Conservation (phyloP, 1,140 invertebrate genomes). For the Galleria mellonella region DNA sequence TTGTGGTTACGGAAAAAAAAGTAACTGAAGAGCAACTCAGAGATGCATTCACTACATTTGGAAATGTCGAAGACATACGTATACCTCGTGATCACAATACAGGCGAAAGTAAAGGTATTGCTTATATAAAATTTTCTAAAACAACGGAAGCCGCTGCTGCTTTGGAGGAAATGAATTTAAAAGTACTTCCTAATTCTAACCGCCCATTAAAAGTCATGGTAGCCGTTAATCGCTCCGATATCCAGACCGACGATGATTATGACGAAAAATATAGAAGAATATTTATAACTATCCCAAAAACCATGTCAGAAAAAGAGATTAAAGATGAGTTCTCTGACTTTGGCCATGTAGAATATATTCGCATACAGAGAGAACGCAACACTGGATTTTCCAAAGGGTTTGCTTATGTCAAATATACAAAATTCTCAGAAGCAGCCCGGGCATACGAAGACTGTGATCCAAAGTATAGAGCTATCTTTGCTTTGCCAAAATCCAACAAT, state of each 20-base stretch:
- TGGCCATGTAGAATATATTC: slow-evolving; percentile 88
- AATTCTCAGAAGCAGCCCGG: slow-evolving; percentile 88
- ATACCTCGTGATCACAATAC: slow-evolving; percentile 89
- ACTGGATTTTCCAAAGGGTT: slow-evolving; percentile 91
- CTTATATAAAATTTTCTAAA: slow-evolving; percentile 89
- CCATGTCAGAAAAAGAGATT: slow-evolving; percentile 85
- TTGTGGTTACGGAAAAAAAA: slow-evolving; percentile 89
- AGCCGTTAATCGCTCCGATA: slow-evolving; percentile 80
- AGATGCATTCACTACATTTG: slow-evolving; percentile 86
- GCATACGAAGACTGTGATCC: slow-evolving; percentile 92
- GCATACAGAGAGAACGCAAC: slow-evolving; percentile 87
- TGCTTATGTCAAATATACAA: slow-evolving; percentile 91
- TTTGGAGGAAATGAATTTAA: slow-evolving; percentile 91
- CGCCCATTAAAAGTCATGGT: slow-evolving; percentile 92
- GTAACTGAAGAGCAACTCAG: slow-evolving; percentile 87
- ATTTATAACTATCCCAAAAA: slow-evolving; percentile 90
- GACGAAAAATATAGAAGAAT: slow-evolving; percentile 80
- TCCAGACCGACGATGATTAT: slow-evolving; percentile 89
- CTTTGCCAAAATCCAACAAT: slow-evolving; percentile 80
- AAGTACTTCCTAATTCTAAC: slow-evolving; percentile 80
- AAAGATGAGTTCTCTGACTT: slow-evolving; percentile 86
- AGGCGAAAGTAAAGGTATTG: slow-evolving; percentile 88
- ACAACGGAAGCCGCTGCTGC: slow-evolving; percentile 89
- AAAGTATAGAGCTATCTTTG: slow-evolving; percentile 92
- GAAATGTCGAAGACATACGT: slow-evolving; percentile 92